Base-by-base conservation (phyloP, 2,113 vertebrate species). In the Uropsilus gracilis region DNA sequence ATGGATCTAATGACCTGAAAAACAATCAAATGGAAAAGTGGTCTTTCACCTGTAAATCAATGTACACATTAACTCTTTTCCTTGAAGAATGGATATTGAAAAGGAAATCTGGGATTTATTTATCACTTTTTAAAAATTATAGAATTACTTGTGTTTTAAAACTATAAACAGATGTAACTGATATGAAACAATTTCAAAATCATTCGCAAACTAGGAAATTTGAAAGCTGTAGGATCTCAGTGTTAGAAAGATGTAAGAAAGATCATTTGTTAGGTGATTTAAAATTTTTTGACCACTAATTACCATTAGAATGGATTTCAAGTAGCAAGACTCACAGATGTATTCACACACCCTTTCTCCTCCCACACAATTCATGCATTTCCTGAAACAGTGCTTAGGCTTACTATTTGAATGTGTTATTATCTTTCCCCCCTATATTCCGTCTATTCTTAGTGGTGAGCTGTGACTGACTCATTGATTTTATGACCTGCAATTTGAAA, bases 181-280 rank as follows among this genome's bases (percentile, higher is more conserved):
- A 17, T 78, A 75, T 6, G 93, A 55, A 71, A 71, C 86, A 53
- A 77, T 50, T 93, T 93, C 34, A 87, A 94, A 95, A 78, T 75
- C n/a, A 46, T 24, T 55, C n/a, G 72, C 17, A 86, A 76, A 81
- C 69, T 76, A 86, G n/a, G 82, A 92, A 48, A 59, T n/a, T 63
- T 82, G 44, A 69, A 3, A 86, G 63, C 37, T 63, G 3, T 64
- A n/a, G 53, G 5, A 48, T 86, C 16, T 66, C n/a, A 37, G 37
- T 75, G 24, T 89, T 61, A 13, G 12, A 93, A 80, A 92, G 44
- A 64, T 94, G 22, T 81, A 76, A 90, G 34, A 55, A 46, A 55
- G 26, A 22, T 82, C n/a, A 82, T 75, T 83, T 46, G 63, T 72
- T 63, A 8, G 66, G 64, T 24, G 34, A 24, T 85, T 91, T n/a